Evolutionary conservation across 2,797 vertebrate genomes (phyloP).

Genomic region (Cossypha dichroa): DNA sequence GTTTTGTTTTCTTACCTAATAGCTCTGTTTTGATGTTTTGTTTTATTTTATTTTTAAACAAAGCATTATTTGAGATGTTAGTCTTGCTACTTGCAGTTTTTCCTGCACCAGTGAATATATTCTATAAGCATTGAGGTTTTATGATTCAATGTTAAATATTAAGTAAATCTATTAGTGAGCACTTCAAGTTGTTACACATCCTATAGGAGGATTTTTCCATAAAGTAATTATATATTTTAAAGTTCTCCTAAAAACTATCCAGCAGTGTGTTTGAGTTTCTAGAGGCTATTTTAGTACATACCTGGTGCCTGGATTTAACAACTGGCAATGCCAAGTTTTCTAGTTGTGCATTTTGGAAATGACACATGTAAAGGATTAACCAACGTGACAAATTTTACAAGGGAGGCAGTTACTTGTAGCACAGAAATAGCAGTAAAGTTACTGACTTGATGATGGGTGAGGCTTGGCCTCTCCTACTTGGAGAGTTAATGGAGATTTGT

Average conservation of each 20-base stretch:
- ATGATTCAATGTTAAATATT: not conserved
- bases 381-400: not conserved
- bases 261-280: not conserved
- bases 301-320: not conserved
- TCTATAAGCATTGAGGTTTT: not conserved
- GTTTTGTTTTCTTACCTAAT: not conserved
- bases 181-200: not conserved
- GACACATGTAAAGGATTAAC: not conserved
- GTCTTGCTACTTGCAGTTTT: not conserved
- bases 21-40: not conserved
- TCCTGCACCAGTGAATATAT: not conserved
- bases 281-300: not conserved
- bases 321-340: not conserved
- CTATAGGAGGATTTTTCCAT: not conserved
- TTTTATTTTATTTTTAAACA: not conserved
- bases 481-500: not conserved
- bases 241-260: not conserved
- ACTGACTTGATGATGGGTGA: not conserved
- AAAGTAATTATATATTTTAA: not conserved
- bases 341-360: not conserved
- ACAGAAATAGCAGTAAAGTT: not conserved
- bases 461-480: not conserved
- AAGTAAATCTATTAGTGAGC: not conserved
- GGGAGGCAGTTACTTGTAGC: not conserved
- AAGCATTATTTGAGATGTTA: not conserved